Percentiles rank a stretch among this genome's conserved stretches.
Evolutionary conservation across 2,113 vertebrate species (phyloP).

Genomic region (Phalacrocorax pelagicus): DNA sequence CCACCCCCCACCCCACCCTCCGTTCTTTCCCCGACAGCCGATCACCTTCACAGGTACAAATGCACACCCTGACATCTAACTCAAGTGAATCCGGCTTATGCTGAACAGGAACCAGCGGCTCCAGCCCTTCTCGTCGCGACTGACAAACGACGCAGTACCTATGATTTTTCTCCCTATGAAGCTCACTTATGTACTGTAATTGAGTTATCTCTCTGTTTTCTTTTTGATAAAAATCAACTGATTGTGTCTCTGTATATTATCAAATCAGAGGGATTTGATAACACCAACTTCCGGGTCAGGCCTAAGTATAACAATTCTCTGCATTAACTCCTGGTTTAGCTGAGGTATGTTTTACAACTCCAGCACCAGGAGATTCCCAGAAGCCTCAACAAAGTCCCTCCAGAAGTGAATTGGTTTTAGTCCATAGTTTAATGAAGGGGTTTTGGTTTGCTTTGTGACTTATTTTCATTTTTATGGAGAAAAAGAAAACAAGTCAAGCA

Average conservation of each 20-base stretch:
- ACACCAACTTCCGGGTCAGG: neutral
- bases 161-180: neutral
- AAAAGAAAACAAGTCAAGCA: neutral
- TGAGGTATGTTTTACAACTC: neutral
- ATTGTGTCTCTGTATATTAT: neutral
- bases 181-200: fast-evolving
- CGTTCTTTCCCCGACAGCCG: neutral
- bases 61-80: fast-evolving
- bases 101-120: fast-evolving
- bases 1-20: neutral
- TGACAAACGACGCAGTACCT: fast-evolving
- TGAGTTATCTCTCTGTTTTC: neutral
- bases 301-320: neutral
- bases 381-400: neutral
- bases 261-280: neutral
- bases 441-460: neutral
- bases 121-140: fast-evolving
- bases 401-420: neutral
- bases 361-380: neutral
- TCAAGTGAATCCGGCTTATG: neutral
- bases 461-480: too few species aligned
- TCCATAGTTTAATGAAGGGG: neutral
- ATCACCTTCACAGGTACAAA: neutral
- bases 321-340: neutral
- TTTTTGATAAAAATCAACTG: neutral